phyloP scores from a whole-genome alignment of 2,888 invertebrate species.

The Odontomyia ornata region DNA sequence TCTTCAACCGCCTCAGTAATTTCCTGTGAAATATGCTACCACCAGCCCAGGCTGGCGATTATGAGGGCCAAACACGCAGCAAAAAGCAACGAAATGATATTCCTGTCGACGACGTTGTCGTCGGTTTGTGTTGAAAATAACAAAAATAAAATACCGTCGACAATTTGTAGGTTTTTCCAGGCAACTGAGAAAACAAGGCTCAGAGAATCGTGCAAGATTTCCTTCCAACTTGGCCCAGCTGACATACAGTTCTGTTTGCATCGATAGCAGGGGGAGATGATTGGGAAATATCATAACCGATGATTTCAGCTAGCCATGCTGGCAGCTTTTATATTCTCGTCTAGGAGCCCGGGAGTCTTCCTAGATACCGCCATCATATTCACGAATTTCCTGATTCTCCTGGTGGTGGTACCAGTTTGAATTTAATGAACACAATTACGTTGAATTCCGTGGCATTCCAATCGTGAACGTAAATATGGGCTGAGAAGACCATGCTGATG shows the following conservation, averaged over 20 bases:
- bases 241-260: too few relatives aligned
- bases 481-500: neutral
- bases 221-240: too few relatives aligned
- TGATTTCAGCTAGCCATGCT: neutral
- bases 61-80: constrained; percentile 10
- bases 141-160: neutral
- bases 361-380: neutral
- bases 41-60: neutral
- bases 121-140: neutral
- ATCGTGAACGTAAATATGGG: neutral
- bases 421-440: constrained; percentile 34
- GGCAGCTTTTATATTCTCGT: neutral
- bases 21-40: constrained; percentile 4
- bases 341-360: neutral
- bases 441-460: neutral
- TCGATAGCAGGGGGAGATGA: neutral
- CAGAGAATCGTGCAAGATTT: too few relatives aligned
- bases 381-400: neutral
- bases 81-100: constrained; percentile 9
- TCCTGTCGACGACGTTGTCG: constrained; percentile 7
- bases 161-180: too few relatives aligned
- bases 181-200: too few relatives aligned
- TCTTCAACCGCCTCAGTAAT: neutral
- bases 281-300: neutral
- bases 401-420: constrained; percentile 6